Conservation (phyloP, 2,797 vertebrate genomes). For the Betta splendens region DNA sequence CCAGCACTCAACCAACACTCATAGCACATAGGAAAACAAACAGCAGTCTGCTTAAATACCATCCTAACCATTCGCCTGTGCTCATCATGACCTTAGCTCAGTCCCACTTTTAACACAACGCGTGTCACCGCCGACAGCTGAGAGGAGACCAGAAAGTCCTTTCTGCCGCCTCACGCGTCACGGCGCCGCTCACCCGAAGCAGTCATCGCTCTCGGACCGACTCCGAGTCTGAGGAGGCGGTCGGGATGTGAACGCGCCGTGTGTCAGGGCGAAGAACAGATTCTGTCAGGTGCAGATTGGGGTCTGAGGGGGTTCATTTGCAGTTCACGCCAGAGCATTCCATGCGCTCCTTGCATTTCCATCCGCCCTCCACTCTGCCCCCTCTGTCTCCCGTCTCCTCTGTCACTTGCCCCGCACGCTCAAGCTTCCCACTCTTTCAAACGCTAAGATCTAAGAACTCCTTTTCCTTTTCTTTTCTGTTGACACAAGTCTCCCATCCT, state of each 20-base stretch:
- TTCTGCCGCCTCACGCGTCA: no score
- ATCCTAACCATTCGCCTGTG: conserved; percentile 49
- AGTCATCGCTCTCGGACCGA: no score
- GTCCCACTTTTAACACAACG: conserved; percentile 31
- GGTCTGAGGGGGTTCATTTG: conserved; percentile 76
- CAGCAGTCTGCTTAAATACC: conserved; percentile 69
- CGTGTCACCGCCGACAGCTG: conserved; percentile 55
- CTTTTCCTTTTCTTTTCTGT: conserved; percentile 20
- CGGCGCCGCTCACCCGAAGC: conserved; percentile 15
- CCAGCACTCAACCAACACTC: conserved; percentile 64
- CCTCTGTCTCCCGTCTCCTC: conserved; percentile 8
- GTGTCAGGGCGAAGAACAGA: conserved; percentile 68
- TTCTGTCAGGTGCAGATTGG: conserved; percentile 77
- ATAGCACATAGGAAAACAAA: conserved; percentile 72
- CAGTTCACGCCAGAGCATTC: conserved; percentile 77
- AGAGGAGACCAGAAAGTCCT: conserved; percentile 35
- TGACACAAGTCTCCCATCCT: conserved; percentile 27
- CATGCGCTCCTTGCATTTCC: conserved; percentile 72
- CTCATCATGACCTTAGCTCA: conserved; percentile 52
- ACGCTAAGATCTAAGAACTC: conserved; percentile 30
- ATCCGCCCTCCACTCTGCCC: conserved; percentile 38
- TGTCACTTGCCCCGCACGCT: conserved; percentile 9
- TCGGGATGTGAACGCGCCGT: conserved; percentile 61
- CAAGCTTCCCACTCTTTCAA: conserved; percentile 33
- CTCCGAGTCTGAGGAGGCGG: no score